A percentile compares a stretch with the other conserved stretches of the same genome.
phyloP scores from a whole-genome alignment of 2,888 invertebrate genomes.

The Tromatobia lineatoria region DNA sequence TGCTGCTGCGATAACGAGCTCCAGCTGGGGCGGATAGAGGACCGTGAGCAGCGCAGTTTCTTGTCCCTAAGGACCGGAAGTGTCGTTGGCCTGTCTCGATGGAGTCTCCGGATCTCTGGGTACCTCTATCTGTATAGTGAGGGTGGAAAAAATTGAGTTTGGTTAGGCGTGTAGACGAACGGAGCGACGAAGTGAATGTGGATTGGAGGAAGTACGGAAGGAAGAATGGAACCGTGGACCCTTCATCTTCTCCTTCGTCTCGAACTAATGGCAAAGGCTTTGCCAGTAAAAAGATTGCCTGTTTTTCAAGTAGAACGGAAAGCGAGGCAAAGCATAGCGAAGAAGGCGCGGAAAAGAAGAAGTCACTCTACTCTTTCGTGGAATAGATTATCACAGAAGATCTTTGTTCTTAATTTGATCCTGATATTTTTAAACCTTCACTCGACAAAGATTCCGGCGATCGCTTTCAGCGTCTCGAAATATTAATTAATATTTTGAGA shows the following conservation, averaged over 20 bases:
- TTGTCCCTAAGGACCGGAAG: conserved; percentile 36
- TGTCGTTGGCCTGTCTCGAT: conserved; percentile 39
- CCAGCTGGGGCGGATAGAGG: conserved; percentile 15
- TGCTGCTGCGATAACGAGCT: conserved; percentile 42
- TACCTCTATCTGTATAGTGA: conserved; percentile 23
- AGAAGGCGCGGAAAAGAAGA: not conserved
- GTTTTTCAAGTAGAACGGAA: conserved; percentile 19
- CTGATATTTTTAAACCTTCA: not conserved
- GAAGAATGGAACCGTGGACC: not conserved
- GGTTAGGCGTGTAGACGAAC: conserved; percentile 33
- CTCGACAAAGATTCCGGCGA: not conserved
- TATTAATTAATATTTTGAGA: too few species aligned
- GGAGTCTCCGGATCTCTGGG: conserved; percentile 33
- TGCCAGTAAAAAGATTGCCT: conserved; percentile 9
- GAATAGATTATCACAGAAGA: conserved; percentile 31
- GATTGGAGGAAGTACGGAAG: conserved; percentile 10
- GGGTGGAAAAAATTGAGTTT: conserved; percentile 70
- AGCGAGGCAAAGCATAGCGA: not conserved
- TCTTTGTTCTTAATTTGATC: conserved; percentile 8
- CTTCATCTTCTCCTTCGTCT: conserved; percentile 21
- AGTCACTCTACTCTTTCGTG: conserved; percentile 23
- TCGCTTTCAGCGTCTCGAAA: too few species aligned
- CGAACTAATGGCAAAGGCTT: conserved; percentile 43
- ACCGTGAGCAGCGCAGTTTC: conserved; percentile 29
- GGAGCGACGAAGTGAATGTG: conserved; percentile 4